Evolutionary conservation across 2,888 invertebrate genomes (phyloP).

Genomic region (Cryptus viduatorius): DNA sequence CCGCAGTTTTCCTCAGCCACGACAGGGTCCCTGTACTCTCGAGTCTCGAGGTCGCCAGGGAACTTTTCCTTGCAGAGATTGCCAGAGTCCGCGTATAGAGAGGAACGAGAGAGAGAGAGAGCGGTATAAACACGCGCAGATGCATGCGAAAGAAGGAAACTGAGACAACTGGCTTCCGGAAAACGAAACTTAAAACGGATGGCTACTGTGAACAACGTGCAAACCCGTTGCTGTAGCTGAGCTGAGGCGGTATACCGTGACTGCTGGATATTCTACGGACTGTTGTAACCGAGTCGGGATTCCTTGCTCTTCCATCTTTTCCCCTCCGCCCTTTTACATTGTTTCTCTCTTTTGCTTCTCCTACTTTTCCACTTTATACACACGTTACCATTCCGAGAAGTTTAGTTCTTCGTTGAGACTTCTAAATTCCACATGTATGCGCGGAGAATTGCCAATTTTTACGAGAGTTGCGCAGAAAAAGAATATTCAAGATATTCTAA

Average conservation of each 20-base stretch:
- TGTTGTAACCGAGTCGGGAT: constrained; percentile 8
- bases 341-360: background rate
- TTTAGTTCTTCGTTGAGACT: background rate
- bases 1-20: constrained; percentile 50
- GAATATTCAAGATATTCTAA: too few relatives aligned
- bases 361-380: background rate
- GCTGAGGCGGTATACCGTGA: constrained; percentile 18
- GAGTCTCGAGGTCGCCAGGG: constrained; percentile 20
- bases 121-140: background rate
- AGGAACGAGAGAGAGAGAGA: background rate
- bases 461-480: too few relatives aligned
- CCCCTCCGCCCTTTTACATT: background rate
- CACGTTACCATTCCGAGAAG: too few relatives aligned
- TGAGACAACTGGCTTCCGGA: constrained; percentile 43
- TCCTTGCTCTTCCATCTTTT: constrained; percentile 49
- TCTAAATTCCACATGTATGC: background rate
- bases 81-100: constrained; percentile 21
- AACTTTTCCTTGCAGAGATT: constrained; percentile 59
- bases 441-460: too few relatives aligned
- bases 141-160: constrained; percentile 28
- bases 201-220: constrained; percentile 58
- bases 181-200: constrained; percentile 74
- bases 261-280: constrained; percentile 5
- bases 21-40: constrained; percentile 7
- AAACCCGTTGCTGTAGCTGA: constrained; percentile 45